Base-by-base conservation (phyloP, 2,797 vertebrate species). In the Capromys pilorides region DNA sequence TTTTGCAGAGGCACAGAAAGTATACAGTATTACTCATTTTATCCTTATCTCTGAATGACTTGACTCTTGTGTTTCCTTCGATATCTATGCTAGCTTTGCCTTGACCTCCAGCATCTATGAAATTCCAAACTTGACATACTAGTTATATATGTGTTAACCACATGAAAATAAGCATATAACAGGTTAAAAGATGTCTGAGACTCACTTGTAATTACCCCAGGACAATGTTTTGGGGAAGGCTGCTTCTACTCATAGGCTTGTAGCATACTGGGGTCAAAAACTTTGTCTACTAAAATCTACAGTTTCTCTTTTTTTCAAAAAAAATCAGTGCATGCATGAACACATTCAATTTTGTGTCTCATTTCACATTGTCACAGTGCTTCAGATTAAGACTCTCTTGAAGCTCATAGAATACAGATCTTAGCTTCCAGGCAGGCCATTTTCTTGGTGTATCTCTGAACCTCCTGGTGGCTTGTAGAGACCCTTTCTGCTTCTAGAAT, bases 401-500 rank as follows among this genome's bases (percentile, higher is more conserved):
- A 85, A 57, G 54, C 36, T 75, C 62, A 4, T 1, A 62, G 71
- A 79, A 82, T 33, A 67, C 21, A 83, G 62, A 81, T 54, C 31
- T 80, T 11, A 36, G n/a, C 71, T 88, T 94, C 90, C n/a, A 41
- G 33, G 33, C 26, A 92, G 81, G 26, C 36, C 67, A 54, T 61
- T 77, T 33, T 54, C 62, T 80, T 22, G 78, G 39, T 3, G 75
- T 54, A 94, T 26, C 80, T 91, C 62, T 1, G 2, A 84, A 69
- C 39, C 61, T 91, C 57, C 21, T 18, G 4, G 31, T 51, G 84
- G 24, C 41, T 77, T 77, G 41, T 49, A 77, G 73, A 77, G 92
- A 93, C 24, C 36, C 67, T 59, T 9, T 59, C 75, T 26, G 41
- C 89, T 96, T 95, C 93, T 79, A 92, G 94, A 96, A 92, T 33